Evolutionary conservation across 1,140 invertebrate species (phyloP).

Genomic region (Anastrepha obliqua): DNA sequence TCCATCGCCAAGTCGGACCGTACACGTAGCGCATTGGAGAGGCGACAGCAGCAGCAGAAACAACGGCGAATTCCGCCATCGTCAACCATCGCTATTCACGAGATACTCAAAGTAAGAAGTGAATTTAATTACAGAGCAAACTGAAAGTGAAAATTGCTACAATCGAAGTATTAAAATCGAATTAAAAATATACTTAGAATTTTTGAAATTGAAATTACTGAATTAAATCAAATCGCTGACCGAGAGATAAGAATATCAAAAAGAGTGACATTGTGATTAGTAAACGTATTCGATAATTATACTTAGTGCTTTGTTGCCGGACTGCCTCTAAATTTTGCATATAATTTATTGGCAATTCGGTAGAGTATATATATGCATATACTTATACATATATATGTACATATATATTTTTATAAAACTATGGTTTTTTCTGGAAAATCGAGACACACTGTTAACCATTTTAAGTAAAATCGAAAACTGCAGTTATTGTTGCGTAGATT

Average conservation of each 20-base stretch:
- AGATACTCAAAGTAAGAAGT: conserved; percentile 33
- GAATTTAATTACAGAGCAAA: conserved; percentile 22
- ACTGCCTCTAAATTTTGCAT: neutral
- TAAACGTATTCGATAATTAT: neutral
- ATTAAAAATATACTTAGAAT: neutral
- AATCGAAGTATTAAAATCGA: neutral
- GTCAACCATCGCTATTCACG: neutral
- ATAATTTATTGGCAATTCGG: neutral
- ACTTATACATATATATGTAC: too few relatives aligned
- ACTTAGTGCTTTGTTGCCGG: neutral
- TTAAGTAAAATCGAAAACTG: neutral
- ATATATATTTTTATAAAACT: too few relatives aligned
- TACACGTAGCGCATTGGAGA: conserved; percentile 53
- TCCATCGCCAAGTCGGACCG: neutral
- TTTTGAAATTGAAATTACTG: neutral
- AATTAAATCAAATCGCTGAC: neutral
- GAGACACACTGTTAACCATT: neutral
- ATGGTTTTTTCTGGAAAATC: neutral
- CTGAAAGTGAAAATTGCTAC: conserved; percentile 1
- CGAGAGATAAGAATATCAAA: neutral
- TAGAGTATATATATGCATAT: neutral
- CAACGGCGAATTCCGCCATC: conserved; percentile 52
- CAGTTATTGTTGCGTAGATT: neutral
- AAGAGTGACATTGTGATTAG: neutral
- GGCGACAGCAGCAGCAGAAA: conserved; percentile 55